Conservation (phyloP, 37 sponge, comb jelly and placozoan species). For the Dysidea cf. avara region DNA sequence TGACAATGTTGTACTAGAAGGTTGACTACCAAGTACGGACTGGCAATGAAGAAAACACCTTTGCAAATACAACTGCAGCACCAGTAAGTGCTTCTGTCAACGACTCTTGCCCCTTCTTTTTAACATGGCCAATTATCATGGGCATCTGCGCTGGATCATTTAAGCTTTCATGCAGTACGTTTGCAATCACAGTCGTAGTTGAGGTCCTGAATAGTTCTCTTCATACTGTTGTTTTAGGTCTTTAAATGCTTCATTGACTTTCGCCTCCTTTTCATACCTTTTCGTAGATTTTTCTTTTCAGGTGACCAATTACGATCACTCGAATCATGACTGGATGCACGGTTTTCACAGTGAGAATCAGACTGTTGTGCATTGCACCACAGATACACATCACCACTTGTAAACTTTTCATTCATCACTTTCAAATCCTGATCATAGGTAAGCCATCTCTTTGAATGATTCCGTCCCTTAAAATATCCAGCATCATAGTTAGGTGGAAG, state of each 20-base stretch:
- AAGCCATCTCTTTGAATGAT: slow-evolving; percentile 31
- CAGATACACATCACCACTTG: too few species aligned
- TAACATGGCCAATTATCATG: slow-evolving; percentile 22
- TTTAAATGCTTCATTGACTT: slow-evolving; percentile 1
- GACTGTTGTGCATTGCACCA: too few species aligned
- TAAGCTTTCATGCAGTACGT: slow-evolving; percentile 14
- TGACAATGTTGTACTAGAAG: slow-evolving; percentile 2
- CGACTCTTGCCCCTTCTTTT: slow-evolving; percentile 13
- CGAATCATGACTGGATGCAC: too few species aligned
- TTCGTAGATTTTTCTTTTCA: slow-evolving; percentile 12
- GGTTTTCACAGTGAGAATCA: too few species aligned
- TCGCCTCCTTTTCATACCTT: slow-evolving; percentile 12
- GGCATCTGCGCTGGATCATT: slow-evolving; percentile 29
- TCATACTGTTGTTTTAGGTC: slow-evolving; percentile 11
- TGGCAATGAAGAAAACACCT: background rate
- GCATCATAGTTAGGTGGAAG: slow-evolving; percentile 7
- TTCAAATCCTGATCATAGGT: slow-evolving; percentile 9
- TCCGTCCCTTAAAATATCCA: slow-evolving; percentile 32
- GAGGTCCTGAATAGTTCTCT: too few species aligned
- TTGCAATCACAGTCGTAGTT: slow-evolving; percentile 17
- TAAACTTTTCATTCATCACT: slow-evolving; percentile 20
- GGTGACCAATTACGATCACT: too few species aligned
- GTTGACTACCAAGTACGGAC: too few species aligned
- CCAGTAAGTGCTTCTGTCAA: slow-evolving; percentile 12
- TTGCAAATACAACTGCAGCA: slow-evolving; percentile 18